Percentiles rank a stretch among this genome's conserved stretches.
Conservation (phyloP, 92 coral and sea anemone species). For the Zoanthus solanderi region DNA sequence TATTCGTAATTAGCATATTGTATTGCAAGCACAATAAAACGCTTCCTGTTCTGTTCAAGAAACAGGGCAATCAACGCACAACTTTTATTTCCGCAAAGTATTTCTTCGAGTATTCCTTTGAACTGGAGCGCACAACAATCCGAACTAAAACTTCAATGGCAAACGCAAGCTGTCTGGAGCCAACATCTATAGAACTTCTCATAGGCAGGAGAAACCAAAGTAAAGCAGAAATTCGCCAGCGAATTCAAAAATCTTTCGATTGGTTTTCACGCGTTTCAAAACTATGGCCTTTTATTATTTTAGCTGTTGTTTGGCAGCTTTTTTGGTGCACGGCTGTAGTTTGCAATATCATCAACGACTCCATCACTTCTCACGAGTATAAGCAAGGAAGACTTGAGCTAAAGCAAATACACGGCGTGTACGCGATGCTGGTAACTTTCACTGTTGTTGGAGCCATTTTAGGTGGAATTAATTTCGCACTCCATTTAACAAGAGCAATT, state of each 20-base stretch:
- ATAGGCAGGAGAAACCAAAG: constrained; percentile 13
- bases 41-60: background rate
- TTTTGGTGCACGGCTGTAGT: background rate
- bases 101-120: background rate
- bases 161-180: background rate
- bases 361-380: constrained; percentile 20
- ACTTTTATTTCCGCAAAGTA: background rate
- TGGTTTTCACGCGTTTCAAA: constrained; percentile 14
- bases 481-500: constrained; percentile 19
- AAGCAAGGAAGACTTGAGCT: constrained; percentile 23
- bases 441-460: constrained; percentile 14
- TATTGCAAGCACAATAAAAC: background rate
- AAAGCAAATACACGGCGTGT: background rate
- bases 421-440: background rate
- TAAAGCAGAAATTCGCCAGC: constrained; percentile 6
- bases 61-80: too few species aligned
- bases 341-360: constrained; percentile 39
- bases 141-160: constrained; percentile 17
- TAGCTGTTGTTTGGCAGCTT: constrained; percentile 23
- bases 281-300: background rate
- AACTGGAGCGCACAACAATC: constrained; percentile 5
- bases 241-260: background rate
- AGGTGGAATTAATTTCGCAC: constrained; percentile 15
- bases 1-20: constrained; percentile 5
- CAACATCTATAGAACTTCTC: constrained; percentile 26